Evolutionary conservation across 64 coral and sea anemone species (phyloP).

Genomic region (Dendrophyllia cribrosa): DNA sequence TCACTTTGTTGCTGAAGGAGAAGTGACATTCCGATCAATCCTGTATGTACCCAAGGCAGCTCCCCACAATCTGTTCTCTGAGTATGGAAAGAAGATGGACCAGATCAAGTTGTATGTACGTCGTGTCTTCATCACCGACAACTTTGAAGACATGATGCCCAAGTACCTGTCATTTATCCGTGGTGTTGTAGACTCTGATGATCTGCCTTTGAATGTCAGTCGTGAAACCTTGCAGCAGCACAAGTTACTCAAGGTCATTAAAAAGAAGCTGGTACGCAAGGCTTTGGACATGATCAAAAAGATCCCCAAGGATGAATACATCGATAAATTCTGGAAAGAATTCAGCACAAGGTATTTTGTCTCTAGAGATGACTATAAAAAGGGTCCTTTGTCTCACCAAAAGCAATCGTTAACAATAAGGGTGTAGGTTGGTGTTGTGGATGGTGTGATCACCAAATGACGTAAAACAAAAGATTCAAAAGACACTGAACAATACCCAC

Average conservation of each 20-base stretch:
- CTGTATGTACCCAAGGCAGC: slow-evolving; percentile 90
- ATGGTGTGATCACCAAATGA: too few species aligned
- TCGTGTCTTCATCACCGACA: slow-evolving; percentile 98
- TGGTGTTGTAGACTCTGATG: slow-evolving; percentile 98
- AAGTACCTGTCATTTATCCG: slow-evolving; percentile 92
- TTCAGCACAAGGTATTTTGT: slow-evolving; percentile 93
- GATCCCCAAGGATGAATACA: slow-evolving; percentile 98
- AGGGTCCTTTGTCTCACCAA: too few species aligned
- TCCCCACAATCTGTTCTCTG: slow-evolving; percentile 86
- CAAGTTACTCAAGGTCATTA: slow-evolving; percentile 98
- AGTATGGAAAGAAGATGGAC: slow-evolving; percentile 98
- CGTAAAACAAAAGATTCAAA: too few species aligned
- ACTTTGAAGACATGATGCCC: slow-evolving; percentile 99
- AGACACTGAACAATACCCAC: too few species aligned
- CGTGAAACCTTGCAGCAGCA: slow-evolving; percentile 98
- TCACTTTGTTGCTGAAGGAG: slow-evolving; percentile 99
- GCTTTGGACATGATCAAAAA: slow-evolving; percentile 99
- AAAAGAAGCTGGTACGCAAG: slow-evolving; percentile 98
- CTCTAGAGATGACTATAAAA: not conserved
- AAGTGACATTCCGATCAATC: slow-evolving; percentile 98
- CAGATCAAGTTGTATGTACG: slow-evolving; percentile 98
- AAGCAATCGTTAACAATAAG: too few species aligned
- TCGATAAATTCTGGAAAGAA: slow-evolving; percentile 99
- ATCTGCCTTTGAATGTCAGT: slow-evolving; percentile 94
- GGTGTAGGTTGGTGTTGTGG: too few species aligned